Conservation (phyloP, 2,797 vertebrate species). For the Heteromormyrus szaboi region DNA sequence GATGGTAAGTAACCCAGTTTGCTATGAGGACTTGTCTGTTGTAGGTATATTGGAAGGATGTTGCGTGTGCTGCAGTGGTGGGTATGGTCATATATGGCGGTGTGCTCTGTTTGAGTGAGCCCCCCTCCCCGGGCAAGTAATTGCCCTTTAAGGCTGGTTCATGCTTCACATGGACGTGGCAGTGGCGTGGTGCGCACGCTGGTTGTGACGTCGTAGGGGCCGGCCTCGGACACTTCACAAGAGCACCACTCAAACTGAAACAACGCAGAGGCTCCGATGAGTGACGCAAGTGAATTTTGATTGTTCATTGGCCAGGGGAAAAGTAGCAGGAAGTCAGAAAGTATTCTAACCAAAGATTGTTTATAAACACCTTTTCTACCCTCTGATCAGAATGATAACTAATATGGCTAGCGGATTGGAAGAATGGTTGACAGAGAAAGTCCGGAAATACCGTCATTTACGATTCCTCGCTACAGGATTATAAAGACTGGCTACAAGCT, state of each 20-base stretch:
- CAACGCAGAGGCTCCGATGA: background rate
- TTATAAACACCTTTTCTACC: background rate
- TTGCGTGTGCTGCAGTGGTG: background rate
- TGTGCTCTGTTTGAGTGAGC: background rate
- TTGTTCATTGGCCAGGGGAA: background rate
- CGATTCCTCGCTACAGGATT: background rate
- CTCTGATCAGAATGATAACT: background rate
- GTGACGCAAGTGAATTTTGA: background rate
- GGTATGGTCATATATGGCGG: background rate
- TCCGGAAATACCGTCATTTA: background rate
- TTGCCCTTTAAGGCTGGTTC: background rate
- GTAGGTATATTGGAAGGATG: background rate
- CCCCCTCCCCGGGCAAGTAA: background rate
- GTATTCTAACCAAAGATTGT: background rate
- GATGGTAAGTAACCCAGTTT: background rate
- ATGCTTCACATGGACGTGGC: background rate
- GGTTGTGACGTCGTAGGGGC: background rate
- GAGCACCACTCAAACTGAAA: background rate
- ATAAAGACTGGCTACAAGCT: background rate
- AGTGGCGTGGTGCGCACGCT: background rate
- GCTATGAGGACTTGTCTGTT: background rate
- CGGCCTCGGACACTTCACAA: background rate
- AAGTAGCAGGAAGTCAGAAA: background rate
- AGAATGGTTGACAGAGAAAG: background rate
- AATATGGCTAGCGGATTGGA: background rate